Base-by-base conservation (phyloP, 1,140 invertebrate species). In the Campoletis sonorensis region DNA sequence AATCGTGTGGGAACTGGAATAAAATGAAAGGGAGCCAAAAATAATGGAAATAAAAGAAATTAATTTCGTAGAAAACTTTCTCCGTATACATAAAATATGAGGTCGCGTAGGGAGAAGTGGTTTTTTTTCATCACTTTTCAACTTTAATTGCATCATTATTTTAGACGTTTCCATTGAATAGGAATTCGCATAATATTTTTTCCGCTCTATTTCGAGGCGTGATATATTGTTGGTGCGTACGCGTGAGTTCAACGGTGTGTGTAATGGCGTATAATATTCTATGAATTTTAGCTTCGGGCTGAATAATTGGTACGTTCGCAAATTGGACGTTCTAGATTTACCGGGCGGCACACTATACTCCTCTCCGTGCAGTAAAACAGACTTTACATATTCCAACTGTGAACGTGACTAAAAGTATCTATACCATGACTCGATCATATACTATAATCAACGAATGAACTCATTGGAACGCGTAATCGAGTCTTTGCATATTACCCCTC, bases 271-370 rank as follows among this genome's bases (percentile, higher is more conserved):
- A 67, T 67, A 67, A 58, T 58, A 58, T 58, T 67, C 21, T 13
- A 23, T 23, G 23, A 67, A 23, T 67, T 67, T 75, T 54, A 51
- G 72, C 40, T 75, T n/a, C 16, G 49, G 26, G 26, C 72, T 58
- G 72, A 58, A 49, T 75, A 75, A 75, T 75, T 73, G 71, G 71
- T 27, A 73, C 4, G 37, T 73, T 75, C 45, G 72, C 72, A 75
- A 75, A 75, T 75, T 75, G 72, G 72, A 75, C 45, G 72, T 45
- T 75, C 72, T 49, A 58, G 72, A 75, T 75, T 75, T 75, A 75
- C 49, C 23, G 27, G 45, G 23, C 16, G 16, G n/a, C n/a, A n/a
- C n/a, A n/a, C n/a, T n/a, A 30, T 10, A 23, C 72, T 15, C 49
- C 5, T 45, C 40, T 27, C 15, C 49, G 45, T 51, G 37, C n/a